Conservation (phyloP, 37 sponge, comb jelly and placozoan genomes). For the Hexactinellida sp. region DNA sequence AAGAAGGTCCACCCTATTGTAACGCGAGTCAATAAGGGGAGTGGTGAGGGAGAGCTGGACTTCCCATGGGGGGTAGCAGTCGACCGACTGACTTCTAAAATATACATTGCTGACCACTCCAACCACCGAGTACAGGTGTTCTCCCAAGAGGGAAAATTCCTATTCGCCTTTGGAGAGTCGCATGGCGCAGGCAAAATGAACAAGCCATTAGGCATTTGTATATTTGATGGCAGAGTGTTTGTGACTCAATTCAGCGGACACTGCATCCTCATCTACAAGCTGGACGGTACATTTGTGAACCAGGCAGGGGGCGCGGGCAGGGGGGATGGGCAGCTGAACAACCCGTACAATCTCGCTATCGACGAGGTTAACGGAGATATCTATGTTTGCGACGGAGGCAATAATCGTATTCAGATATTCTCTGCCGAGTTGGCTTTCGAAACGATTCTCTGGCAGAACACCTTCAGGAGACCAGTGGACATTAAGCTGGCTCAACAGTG, state of each 20-base stretch:
- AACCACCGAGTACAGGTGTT: background rate
- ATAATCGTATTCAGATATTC: constrained; percentile 3
- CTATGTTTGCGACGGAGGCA: background rate
- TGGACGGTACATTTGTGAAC: background rate
- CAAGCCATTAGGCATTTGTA: background rate
- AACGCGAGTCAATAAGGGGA: background rate
- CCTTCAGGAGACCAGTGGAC: background rate
- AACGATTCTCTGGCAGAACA: background rate
- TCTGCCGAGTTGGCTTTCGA: background rate
- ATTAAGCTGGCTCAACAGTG: background rate
- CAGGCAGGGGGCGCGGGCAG: background rate
- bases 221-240: background rate
- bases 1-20: background rate
- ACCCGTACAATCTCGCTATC: background rate
- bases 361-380: background rate
- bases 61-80: constrained; percentile 16
- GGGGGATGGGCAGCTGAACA: background rate
- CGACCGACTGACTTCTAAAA: background rate
- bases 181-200: background rate
- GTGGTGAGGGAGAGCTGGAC: background rate
- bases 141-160: background rate
- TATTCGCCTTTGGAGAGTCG: background rate
- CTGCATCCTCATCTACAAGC: background rate
- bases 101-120: background rate
- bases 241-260: constrained; percentile 2